Evolutionary conservation across 1,140 invertebrate genomes (phyloP), one percentile per base, ranked within the genome.

Genomic region (Drosophila elegans): DNA sequence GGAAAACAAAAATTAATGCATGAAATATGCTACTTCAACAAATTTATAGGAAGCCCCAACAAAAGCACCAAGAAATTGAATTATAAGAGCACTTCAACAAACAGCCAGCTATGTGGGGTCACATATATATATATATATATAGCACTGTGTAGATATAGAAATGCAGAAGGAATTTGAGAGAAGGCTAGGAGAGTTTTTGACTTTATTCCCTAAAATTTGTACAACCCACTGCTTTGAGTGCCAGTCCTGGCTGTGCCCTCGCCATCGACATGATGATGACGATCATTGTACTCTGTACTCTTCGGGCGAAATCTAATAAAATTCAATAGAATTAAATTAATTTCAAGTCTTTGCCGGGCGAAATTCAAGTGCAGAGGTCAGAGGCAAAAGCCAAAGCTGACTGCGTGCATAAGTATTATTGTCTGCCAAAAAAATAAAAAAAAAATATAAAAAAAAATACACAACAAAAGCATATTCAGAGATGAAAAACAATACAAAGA

Each of bases 261-360:
- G 79, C 61, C 41, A 63, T 54, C 53, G 60, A 55, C 46, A 39
- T 67, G 45, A 56, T 71, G 54, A 76, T 57, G 59, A 48, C 62
- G 63, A 71, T 72, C 51, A 39, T 44, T 27, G 62, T 57, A 72
- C 68, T 57, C 75, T 78, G 71, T 69, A 21, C 16, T 21, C 16
- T 21, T 21, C 62, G 59, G 75, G 45, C 75, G 45, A 86, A 88
- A 82, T 82, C 84, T 83, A 83, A 89, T 83, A 89, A 88, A 80
- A 88, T 83, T 79, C 79, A 80, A 83, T 89, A 77, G 80, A 89
- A 89, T 89, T 88, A 88, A 88, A 83, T 88, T 88, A 73, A 89
- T 89, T 88, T 89, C 45, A 36, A 71, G 66, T 64, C 68, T 62
- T 73, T 63, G 79, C 75, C 48, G 44, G 59, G 60, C 71, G 48